Conservation (phyloP, 30 jellyfish, hydroid and myxozoan genomes). For the Catostylus mosaicus region DNA sequence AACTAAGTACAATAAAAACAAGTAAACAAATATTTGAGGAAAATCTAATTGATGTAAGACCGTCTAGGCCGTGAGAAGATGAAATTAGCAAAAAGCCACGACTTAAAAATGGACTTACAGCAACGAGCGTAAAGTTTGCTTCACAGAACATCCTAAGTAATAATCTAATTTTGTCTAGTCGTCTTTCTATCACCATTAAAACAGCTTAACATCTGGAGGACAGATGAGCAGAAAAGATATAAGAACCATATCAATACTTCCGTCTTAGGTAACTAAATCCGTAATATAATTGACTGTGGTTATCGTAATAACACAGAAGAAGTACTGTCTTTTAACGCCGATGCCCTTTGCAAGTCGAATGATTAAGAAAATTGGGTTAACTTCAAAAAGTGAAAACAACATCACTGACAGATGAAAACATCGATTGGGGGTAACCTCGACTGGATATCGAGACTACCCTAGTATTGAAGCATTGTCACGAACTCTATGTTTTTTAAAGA, state of each 20-base stretch:
- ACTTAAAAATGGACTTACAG: background rate
- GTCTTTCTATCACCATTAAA: slow-evolving; percentile 16
- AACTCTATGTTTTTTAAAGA: too few relatives aligned
- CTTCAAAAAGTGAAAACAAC: background rate
- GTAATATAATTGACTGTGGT: slow-evolving; percentile 14
- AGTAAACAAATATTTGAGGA: background rate
- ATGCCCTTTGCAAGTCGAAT: background rate
- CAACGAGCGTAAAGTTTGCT: background rate
- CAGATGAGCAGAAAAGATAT: slow-evolving; percentile 8
- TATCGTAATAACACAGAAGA: slow-evolving; percentile 1
- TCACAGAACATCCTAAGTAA: background rate
- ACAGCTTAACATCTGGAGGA: slow-evolving; percentile 8
- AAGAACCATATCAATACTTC: slow-evolving; percentile 14
- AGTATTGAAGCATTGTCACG: too few relatives aligned
- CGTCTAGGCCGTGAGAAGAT: slow-evolving; percentile 3
- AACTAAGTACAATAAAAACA: too few relatives aligned
- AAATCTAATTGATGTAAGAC: background rate
- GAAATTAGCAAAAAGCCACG: slow-evolving; percentile 2
- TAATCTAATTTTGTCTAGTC: background rate
- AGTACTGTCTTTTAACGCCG: background rate
- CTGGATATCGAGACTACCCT: background rate
- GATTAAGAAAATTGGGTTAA: background rate
- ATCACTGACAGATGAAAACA: background rate
- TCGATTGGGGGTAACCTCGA: background rate
- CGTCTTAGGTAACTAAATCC: slow-evolving; percentile 10